Evolutionary conservation across 1,140 invertebrate species (phyloP).

Genomic region (Euschistus heros): DNA sequence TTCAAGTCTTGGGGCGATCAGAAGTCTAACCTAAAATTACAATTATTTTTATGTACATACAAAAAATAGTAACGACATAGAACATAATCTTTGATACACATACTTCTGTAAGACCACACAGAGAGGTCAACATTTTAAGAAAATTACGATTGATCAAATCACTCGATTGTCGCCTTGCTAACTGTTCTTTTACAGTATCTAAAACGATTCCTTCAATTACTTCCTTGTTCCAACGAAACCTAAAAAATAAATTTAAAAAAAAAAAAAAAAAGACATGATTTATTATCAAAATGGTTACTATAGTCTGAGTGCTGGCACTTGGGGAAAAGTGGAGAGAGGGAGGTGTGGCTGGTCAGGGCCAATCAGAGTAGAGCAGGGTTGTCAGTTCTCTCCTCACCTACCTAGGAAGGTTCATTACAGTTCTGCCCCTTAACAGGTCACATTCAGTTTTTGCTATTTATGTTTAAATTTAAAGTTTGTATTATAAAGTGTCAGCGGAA

Average conservation of each 20-base stretch:
- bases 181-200: slow-evolving; percentile 77
- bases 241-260: slow-evolving; percentile 9
- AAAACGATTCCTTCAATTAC: slow-evolving; percentile 70
- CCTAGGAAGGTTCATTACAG: no score
- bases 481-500: no score
- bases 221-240: slow-evolving; percentile 38
- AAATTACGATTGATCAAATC: slow-evolving; percentile 82
- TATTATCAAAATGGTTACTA: no score
- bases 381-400: no score
- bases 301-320: no score
- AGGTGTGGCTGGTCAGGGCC: no score
- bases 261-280: no score
- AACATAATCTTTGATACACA: slow-evolving; percentile 8
- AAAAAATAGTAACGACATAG: neutral
- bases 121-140: slow-evolving; percentile 68
- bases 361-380: no score
- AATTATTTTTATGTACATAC: neutral
- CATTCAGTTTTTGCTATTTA: no score
- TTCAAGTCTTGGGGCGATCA: slow-evolving; percentile 74
- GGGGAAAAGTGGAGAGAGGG: no score
- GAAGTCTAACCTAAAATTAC: slow-evolving; percentile 51
- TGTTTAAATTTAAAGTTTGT: no score
- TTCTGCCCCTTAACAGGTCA: no score
- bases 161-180: slow-evolving; percentile 69
- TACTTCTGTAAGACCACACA: slow-evolving; percentile 74